Evolutionary conservation across 2,888 invertebrate species (phyloP), one percentile per base, ranked within the genome.

Genomic region (Blastobasis adustella): DNA sequence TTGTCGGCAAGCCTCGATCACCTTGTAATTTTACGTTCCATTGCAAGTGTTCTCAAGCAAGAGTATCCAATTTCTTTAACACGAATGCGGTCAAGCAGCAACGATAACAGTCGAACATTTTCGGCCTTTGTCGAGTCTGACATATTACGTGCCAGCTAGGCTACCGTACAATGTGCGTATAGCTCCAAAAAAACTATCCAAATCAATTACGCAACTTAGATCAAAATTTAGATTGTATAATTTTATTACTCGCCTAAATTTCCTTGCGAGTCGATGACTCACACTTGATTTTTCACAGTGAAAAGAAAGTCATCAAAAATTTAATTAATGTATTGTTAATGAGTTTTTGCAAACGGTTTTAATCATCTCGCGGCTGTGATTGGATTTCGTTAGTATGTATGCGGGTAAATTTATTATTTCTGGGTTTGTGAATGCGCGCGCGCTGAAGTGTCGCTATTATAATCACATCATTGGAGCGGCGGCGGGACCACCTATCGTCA

Each of bases 401-500:
- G 23, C 23, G 23, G 23, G 23, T 23, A 23, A 63, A 60, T 62
- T 54, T 57, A 56, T 53, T 64, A 64, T 69, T 73, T 71, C 66
- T 69, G 69, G 70, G 70, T 73, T 71, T 76, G 73, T 76, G 69
- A 73, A 74, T 69, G 71, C 65, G 67, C 72, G 71, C 73, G 77
- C 66, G 73, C 74, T 63, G 75, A 76, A 79, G 76, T 85, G 80
- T 79, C 78, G 82, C 83, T 83, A 88, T 88, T 86, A 87, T 86
- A 86, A 84, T 82, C 84, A 82, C 84, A 85, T 88, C 83, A 85
- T 65, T 74, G 68, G 69, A 59, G 61, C 63, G 63, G 65, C 62
- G 55, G 66, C 64, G 69, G 69, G 80, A 84, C 87, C 86, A 87
- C 87, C 88, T 86, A 82, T 74, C 74, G 74, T 83, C 85, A 87